Conservation (phyloP, 2,797 vertebrate species). For the Xyrichtys novacula region DNA sequence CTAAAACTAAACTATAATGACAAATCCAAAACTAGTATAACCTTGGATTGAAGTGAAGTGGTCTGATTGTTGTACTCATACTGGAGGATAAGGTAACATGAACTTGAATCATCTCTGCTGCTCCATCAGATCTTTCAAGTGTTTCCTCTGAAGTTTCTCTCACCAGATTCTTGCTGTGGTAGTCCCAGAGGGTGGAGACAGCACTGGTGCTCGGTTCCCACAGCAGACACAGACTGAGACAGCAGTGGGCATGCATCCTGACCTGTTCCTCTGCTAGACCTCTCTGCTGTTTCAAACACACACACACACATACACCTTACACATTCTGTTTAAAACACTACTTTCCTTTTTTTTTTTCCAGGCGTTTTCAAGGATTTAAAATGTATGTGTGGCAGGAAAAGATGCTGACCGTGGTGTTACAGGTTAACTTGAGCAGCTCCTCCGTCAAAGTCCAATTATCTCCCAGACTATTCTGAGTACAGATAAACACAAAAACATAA, state of each 20-base stretch:
- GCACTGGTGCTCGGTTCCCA: constrained; percentile 90
- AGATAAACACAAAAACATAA: background rate
- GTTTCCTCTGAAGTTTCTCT: constrained; percentile 51
- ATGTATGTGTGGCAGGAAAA: background rate
- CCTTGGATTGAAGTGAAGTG: too few species aligned
- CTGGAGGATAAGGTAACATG: background rate
- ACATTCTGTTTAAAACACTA: background rate
- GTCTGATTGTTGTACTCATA: background rate
- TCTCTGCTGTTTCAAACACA: constrained; percentile 73
- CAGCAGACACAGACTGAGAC: constrained; percentile 89
- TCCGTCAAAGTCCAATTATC: constrained; percentile 93
- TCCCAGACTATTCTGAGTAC: constrained; percentile 85
- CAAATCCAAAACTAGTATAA: too few species aligned
- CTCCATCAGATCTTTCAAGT: background rate
- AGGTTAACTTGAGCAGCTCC: constrained; percentile 90
- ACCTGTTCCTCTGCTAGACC: constrained; percentile 90
- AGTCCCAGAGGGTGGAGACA: constrained; percentile 93
- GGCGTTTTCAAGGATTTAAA: background rate
- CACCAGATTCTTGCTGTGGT: constrained; percentile 96
- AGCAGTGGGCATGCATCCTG: constrained; percentile 94
- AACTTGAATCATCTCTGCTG: background rate
- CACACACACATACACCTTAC: background rate
- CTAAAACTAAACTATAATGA: too few species aligned
- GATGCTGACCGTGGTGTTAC: constrained; percentile 86
- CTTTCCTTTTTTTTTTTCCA: background rate